Percentiles rank a stretch among this genome's conserved stretches.
Conservation (phyloP, 2,888 invertebrate species). For the Lasioglossum morio region DNA sequence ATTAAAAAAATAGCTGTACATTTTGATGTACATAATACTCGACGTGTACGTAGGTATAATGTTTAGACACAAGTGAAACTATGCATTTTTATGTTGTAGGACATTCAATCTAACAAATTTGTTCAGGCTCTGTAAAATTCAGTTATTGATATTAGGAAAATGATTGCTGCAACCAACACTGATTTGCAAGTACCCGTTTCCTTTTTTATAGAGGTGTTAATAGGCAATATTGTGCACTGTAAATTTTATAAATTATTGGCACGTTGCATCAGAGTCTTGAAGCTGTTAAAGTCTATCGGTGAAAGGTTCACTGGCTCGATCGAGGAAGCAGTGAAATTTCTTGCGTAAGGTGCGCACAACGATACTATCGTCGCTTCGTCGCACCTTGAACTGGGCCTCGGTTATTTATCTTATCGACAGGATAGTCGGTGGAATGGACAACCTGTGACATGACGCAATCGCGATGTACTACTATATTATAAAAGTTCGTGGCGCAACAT, state of each 20-base stretch:
- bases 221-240: not conserved
- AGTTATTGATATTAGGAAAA: not conserved
- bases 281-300: constrained; percentile 22
- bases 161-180: not conserved
- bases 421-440: constrained; percentile 14
- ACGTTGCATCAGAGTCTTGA: not conserved
- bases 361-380: constrained; percentile 31
- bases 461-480: constrained; percentile 20
- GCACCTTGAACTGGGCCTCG: constrained; percentile 20
- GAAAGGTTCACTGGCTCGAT: constrained; percentile 40
- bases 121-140: not conserved
- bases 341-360: constrained; percentile 35
- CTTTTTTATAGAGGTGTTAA: not conserved
- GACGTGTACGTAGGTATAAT: not conserved
- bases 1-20: not conserved
- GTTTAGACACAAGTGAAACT: not conserved
- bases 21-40: not conserved
- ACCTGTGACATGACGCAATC: constrained; percentile 38
- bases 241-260: not conserved
- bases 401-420: constrained; percentile 58
- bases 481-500: not conserved
- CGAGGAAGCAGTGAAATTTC: constrained; percentile 49
- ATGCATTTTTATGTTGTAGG: not conserved
- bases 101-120: not conserved
- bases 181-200: not conserved